A percentile compares a stretch with the other conserved stretches of the same genome.
Conservation (phyloP, 2,797 vertebrate species). For the Pipistrellus kuhlii region DNA sequence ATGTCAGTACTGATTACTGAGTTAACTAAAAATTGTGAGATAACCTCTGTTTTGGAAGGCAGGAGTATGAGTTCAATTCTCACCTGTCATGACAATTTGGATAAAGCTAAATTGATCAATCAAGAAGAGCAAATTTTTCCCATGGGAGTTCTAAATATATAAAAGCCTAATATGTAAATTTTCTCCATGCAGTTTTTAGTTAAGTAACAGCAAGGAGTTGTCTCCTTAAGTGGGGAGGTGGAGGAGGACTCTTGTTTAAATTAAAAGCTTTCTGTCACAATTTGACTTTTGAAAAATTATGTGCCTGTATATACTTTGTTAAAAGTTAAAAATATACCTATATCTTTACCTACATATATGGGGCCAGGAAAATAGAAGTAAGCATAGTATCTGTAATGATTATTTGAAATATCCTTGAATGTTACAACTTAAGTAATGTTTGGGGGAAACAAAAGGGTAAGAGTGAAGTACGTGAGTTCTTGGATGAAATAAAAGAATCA, state of each 20-base stretch:
- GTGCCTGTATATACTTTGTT: not conserved
- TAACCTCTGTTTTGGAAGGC: not conserved
- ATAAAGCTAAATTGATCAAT: not conserved
- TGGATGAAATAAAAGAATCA: not conserved
- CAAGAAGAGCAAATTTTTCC: not conserved
- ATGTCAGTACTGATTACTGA: not conserved
- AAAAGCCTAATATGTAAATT: too few relatives aligned
- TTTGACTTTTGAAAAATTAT: not conserved
- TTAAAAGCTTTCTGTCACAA: constrained; percentile 10
- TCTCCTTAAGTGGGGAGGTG: not conserved
- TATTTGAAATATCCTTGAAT: constrained; percentile 2
- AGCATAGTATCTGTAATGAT: not conserved
- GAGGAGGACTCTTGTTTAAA: not conserved
- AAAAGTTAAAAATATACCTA: not conserved
- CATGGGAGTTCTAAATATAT: too few relatives aligned
- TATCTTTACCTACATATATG: not conserved
- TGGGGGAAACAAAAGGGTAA: not conserved
- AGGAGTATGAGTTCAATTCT: not conserved
- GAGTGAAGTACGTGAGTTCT: not conserved
- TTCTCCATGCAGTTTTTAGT: not conserved
- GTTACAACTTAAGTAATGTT: not conserved
- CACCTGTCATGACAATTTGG: not conserved
- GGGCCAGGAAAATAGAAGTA: not conserved
- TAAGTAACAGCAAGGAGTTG: not conserved
- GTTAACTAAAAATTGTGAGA: not conserved